Conservation (phyloP, 2,888 invertebrate genomes). For the Tridacna crocea region DNA sequence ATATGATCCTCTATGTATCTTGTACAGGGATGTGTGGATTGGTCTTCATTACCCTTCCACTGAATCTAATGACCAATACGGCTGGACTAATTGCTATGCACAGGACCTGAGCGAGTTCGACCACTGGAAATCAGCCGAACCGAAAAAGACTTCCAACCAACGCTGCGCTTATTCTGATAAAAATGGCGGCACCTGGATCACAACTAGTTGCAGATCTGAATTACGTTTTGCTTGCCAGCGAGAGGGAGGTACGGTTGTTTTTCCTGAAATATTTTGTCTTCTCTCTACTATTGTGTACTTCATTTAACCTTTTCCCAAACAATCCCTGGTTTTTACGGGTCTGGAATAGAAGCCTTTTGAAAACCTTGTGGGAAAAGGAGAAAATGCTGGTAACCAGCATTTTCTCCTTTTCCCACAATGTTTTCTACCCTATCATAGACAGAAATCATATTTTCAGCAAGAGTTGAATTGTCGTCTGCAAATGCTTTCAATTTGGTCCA, state of each 20-base stretch:
- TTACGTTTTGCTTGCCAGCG: constrained; percentile 26
- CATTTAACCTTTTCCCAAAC: too few relatives aligned
- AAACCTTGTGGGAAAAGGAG: too few relatives aligned
- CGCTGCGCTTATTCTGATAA: constrained; percentile 28
- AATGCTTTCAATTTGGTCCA: too few relatives aligned
- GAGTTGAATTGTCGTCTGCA: too few relatives aligned
- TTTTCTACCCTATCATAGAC: too few relatives aligned
- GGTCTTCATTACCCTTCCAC: constrained; percentile 41
- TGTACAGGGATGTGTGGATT: constrained; percentile 25
- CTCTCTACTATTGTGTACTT: neutral
- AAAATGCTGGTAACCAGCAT: too few relatives aligned
- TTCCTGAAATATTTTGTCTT: neutral
- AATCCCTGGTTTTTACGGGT: too few relatives aligned
- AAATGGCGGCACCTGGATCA: constrained; percentile 23
- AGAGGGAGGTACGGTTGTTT: neutral
- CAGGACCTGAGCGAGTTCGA: neutral
- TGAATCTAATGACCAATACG: constrained; percentile 17
- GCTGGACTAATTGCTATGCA: constrained; percentile 31
- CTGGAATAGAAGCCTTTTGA: too few relatives aligned
- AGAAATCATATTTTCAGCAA: too few relatives aligned
- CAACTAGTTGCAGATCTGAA: neutral
- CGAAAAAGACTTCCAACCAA: neutral
- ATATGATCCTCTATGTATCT: too few relatives aligned
- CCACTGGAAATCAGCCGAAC: constrained; percentile 18
- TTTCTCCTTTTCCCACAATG: too few relatives aligned